Percentiles rank a stretch among this genome's conserved stretches.
Conservation (phyloP, 37 sponge, comb jelly and placozoan genomes). For the Theonella swinhoei region DNA sequence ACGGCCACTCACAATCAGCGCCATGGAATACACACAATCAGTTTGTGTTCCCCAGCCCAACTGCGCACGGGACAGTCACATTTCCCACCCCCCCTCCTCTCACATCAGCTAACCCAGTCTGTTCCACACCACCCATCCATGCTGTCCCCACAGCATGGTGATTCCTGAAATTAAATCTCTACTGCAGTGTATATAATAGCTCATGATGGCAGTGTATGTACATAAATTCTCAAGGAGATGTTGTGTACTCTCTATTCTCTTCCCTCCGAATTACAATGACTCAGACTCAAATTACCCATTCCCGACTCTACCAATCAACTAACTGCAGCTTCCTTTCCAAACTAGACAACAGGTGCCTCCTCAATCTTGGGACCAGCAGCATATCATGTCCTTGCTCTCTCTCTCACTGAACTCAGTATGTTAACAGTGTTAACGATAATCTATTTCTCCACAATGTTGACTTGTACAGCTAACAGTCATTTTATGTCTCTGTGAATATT, state of each 20-base stretch:
- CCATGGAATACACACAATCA: slow-evolving; percentile 78
- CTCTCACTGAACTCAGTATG: not conserved
- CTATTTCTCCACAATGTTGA: not conserved
- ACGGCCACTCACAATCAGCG: slow-evolving; percentile 40
- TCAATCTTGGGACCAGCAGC: too few species aligned
- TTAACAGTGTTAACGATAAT: not conserved
- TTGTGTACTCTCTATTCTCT: not conserved
- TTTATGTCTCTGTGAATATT: not conserved
- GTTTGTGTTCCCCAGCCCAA: slow-evolving; percentile 75
- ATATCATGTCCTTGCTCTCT: too few species aligned
- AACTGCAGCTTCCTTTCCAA: too few species aligned
- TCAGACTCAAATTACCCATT: too few species aligned
- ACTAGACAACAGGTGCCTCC: too few species aligned
- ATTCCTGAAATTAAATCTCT: not conserved
- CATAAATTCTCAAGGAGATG: not conserved
- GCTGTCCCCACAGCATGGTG: not conserved
- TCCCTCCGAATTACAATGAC: not conserved
- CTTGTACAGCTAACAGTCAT: not conserved
- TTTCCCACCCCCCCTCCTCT: slow-evolving; percentile 57
- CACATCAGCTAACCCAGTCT: slow-evolving; percentile 21
- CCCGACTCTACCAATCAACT: too few species aligned
- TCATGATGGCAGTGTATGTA: not conserved
- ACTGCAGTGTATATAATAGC: too few species aligned
- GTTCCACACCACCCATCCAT: not conserved
- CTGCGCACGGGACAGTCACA: slow-evolving; percentile 25